phyloP scores from a whole-genome alignment of 2,888 invertebrate species.

The Netelia melanura region DNA sequence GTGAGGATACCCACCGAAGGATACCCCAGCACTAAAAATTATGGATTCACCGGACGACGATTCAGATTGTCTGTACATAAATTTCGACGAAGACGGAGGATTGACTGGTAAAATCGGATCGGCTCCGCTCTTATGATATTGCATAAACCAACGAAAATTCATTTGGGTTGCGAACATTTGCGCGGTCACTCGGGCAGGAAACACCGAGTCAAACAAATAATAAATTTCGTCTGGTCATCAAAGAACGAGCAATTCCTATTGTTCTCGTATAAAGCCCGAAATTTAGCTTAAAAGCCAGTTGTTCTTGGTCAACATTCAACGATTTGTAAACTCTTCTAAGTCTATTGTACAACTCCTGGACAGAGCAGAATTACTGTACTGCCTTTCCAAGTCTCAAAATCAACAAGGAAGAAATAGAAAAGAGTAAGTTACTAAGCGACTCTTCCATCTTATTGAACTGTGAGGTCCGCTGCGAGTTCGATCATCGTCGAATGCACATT shows the following conservation, averaged over 20 bases:
- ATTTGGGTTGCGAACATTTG: conserved; percentile 19
- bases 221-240: conserved; percentile 3
- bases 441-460: too few species aligned
- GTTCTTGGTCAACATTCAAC: too few species aligned
- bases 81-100: conserved; percentile 15
- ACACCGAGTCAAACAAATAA: conserved; percentile 9
- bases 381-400: too few species aligned
- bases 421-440: too few species aligned
- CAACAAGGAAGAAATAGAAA: too few species aligned
- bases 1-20: too few species aligned
- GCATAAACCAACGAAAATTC: neutral
- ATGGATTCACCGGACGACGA: neutral
- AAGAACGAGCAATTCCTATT: neutral
- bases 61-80: conserved; percentile 4
- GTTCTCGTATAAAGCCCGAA: neutral
- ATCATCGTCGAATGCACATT: too few species aligned
- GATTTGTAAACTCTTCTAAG: too few species aligned
- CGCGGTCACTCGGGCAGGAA: conserved; percentile 2
- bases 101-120: conserved; percentile 19
- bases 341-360: too few species aligned
- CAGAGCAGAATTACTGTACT: too few species aligned
- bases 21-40: neutral
- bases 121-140: neutral
- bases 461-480: too few species aligned
- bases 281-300: too few species aligned